Evolutionary conservation across 2,113 vertebrate species (phyloP), one percentile per base, ranked within the genome.

Genomic region (Oryzias javanicus): DNA sequence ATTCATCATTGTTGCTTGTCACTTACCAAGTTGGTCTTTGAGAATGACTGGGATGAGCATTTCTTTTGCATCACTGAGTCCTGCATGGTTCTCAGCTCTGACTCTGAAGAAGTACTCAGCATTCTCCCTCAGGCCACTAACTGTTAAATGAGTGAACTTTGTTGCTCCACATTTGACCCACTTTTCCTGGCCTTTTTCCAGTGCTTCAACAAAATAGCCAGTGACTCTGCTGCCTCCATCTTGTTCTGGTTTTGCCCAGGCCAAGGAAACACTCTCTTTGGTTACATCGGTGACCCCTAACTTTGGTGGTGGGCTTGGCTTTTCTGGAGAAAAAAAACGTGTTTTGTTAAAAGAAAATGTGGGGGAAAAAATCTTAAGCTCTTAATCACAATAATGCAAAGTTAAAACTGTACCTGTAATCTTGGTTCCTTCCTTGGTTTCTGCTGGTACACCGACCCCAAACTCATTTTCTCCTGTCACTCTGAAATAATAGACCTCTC

Each of bases 381-480:
- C 27, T 0, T 54, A 19, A 52, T 7, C 42, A 45, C 12, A 45
- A 45, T 20, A 3, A 42, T 40, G 4, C 0, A 0, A 20, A 58
- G 0, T 29, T 45, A 13, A 59, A 53, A 47, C 14, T 44, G 14
- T 89, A 99, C 97, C 97, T 95, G 97, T 94, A 85, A 98, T 96
- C 90, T 98, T 98, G 64, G 93, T 91, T 86, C 95, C 96, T 17
- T 96, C 96, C 78, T 94, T 97, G 22, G 92, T 97, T 84, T 98
- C 96, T 73, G 89, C 89, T 70, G 95, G 84, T 47, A 92, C 83
- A 74, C 97, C 97, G 81, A 94, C 50, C 53, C 97, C 97, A 61
- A 94, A 97, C 27, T 98, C 97, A 65, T 99, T 99, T 92, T 98
- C 95, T 87, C 97, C 97, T 14, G 92, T 90, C 62, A 99, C 92